Conservation (phyloP, 2,113 vertebrate genomes). For the Holacanthus passer region DNA sequence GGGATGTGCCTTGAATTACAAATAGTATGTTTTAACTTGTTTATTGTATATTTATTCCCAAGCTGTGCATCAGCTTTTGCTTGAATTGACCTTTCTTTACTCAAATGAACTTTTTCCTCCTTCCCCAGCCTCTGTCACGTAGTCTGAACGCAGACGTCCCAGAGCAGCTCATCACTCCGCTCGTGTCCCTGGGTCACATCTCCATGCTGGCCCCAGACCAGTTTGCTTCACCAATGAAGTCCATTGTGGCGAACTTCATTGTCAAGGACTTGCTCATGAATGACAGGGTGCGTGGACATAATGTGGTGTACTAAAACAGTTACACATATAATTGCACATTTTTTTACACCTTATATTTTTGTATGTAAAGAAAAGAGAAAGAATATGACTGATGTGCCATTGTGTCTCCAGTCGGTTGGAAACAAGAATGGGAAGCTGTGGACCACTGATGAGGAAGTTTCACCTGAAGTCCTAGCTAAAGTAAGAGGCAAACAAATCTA, state of each 20-base stretch:
- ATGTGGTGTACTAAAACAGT: not conserved
- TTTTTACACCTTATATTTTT: slow-evolving; percentile 3
- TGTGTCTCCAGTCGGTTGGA: slow-evolving; percentile 89
- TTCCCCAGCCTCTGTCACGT: slow-evolving; percentile 93
- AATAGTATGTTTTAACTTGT: not conserved
- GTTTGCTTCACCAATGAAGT: slow-evolving; percentile 99
- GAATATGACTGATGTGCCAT: slow-evolving; percentile 7
- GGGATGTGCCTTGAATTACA: not conserved
- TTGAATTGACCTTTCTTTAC: not conserved
- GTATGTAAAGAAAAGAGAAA: not conserved
- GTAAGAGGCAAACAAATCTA: slow-evolving; percentile 74
- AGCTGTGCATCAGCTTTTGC: not conserved
- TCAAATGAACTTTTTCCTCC: not conserved
- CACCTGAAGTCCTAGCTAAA: slow-evolving; percentile 97
- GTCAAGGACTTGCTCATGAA: slow-evolving; percentile 99
- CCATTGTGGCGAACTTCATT: slow-evolving; percentile 99
- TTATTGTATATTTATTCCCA: not conserved
- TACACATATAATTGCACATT: not conserved
- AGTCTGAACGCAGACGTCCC: slow-evolving; percentile 98
- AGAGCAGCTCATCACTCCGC: slow-evolving; percentile 97
- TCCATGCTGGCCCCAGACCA: slow-evolving; percentile 99
- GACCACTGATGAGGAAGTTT: slow-evolving; percentile 97
- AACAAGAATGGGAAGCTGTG: slow-evolving; percentile 98
- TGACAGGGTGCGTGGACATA: slow-evolving; percentile 89
- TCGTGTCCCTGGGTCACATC: slow-evolving; percentile 98